Percentiles rank a stretch among this genome's conserved stretches.
These are phyloP conservation scores for Lasioglossum calceatum DNA, from an alignment of 2,888 invertebrate genomes.

Conservation along the genomic window DNA sequence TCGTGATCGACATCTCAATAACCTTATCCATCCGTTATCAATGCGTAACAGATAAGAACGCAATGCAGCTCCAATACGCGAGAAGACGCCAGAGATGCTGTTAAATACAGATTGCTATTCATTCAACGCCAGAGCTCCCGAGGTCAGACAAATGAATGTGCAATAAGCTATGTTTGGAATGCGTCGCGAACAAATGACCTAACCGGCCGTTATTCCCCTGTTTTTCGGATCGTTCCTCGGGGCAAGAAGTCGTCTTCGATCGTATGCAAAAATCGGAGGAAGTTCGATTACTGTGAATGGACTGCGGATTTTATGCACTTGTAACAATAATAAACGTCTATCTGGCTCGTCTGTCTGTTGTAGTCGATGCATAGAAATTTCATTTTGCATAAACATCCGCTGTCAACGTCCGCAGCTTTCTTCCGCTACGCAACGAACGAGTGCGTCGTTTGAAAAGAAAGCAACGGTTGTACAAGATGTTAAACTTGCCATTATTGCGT, in stretches of 20 bases:
- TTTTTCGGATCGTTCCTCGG: background rate
- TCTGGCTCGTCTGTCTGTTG: background rate
- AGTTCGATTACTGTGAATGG: background rate
- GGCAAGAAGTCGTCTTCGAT: background rate
- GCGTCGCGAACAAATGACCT: slow-evolving; percentile 6
- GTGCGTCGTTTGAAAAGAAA: slow-evolving; percentile 21
- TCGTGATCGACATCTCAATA: background rate
- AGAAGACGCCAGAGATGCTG: slow-evolving; percentile 6
- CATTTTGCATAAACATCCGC: background rate
- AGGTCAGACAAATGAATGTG: slow-evolving; percentile 50
- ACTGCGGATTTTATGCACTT: background rate
- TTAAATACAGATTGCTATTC: slow-evolving; percentile 53
- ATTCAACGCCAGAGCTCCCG: slow-evolving; percentile 42
- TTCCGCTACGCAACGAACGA: slow-evolving; percentile 9
- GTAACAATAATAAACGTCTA: background rate
- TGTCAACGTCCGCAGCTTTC: background rate
- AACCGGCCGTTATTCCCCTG: background rate
- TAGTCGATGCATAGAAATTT: background rate
- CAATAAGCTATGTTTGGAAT: slow-evolving; percentile 44
- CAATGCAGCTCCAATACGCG: slow-evolving; percentile 1
- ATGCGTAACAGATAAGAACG: background rate
- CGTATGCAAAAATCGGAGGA: background rate
- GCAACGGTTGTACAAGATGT: slow-evolving; percentile 29
- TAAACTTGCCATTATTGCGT: slow-evolving; percentile 47
- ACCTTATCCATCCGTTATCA: background rate